A percentile compares a stretch with the other conserved stretches of the same genome.
Evolutionary conservation across 2,797 vertebrate genomes (phyloP).

Genomic region (Muscicapa striata): DNA sequence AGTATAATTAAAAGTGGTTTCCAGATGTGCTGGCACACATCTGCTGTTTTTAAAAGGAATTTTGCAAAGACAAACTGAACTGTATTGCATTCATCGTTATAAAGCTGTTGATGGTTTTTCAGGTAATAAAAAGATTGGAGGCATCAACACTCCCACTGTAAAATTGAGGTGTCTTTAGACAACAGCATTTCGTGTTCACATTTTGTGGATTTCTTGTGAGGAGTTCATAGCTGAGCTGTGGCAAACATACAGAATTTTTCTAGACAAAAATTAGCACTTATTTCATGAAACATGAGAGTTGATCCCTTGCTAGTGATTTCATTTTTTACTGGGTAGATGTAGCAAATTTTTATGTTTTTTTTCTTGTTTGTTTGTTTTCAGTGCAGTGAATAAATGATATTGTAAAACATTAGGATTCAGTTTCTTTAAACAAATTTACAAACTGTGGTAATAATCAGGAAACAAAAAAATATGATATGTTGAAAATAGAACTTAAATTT

Average conservation of each 20-base stretch:
- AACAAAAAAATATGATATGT: neutral
- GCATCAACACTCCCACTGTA: neutral
- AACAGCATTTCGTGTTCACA: neutral
- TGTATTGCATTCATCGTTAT: slow-evolving; percentile 25
- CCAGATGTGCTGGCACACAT: slow-evolving; percentile 70
- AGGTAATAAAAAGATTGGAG: slow-evolving; percentile 48
- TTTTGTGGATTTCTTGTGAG: neutral
- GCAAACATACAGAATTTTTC: neutral
- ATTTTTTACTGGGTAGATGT: neutral
- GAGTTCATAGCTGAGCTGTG: neutral
- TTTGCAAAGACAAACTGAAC: slow-evolving; percentile 41
- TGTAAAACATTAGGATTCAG: neutral
- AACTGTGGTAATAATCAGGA: neutral
- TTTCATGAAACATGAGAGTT: neutral
- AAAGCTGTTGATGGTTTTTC: slow-evolving; percentile 60
- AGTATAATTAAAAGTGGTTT: slow-evolving; percentile 71
- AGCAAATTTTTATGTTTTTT: neutral
- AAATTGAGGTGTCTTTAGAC: neutral
- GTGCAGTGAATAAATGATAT: neutral
- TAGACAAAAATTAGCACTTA: neutral
- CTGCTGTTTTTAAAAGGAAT: slow-evolving; percentile 45
- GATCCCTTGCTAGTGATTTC: neutral
- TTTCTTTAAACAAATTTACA: neutral
- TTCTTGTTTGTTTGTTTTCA: neutral
- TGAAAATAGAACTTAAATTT: neutral